A percentile compares a stretch with the other conserved stretches of the same genome.
Evolutionary conservation across 2,888 invertebrate genomes (phyloP).

Genomic region (Tenthredo distinguenda): DNA sequence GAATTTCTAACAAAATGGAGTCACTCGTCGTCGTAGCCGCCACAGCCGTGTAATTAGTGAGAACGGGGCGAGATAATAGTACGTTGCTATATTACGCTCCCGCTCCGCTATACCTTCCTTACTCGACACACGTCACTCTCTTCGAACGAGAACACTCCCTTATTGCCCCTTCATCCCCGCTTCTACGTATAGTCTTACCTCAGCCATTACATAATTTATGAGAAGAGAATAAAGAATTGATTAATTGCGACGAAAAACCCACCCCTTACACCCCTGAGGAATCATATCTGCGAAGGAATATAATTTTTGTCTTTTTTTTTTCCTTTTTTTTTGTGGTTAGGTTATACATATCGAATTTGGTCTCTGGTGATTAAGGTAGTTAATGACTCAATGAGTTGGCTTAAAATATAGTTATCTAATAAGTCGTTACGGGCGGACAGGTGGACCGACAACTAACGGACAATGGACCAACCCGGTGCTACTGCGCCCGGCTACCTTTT

Average conservation of each 20-base stretch:
- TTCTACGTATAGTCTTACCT: background rate
- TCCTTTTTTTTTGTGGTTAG: background rate
- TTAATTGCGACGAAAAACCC: background rate
- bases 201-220: background rate
- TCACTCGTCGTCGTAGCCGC: slow-evolving; percentile 34
- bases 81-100: slow-evolving; percentile 34
- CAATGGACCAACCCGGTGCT: slow-evolving; percentile 27
- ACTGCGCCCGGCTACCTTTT: slow-evolving; percentile 58
- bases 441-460: slow-evolving; percentile 46
- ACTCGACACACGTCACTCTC: slow-evolving; percentile 41
- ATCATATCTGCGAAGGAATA: background rate
- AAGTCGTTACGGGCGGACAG: slow-evolving; percentile 50
- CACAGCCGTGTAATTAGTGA: slow-evolving; percentile 44
- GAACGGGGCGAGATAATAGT: slow-evolving; percentile 41
- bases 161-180: background rate
- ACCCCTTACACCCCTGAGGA: background rate
- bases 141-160: slow-evolving; percentile 6
- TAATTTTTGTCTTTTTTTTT: background rate
- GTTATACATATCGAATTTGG: background rate
- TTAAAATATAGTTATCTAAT: slow-evolving; percentile 32
- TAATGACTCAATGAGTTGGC: slow-evolving; percentile 10
- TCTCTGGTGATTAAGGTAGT: background rate
- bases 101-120: background rate
- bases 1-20: slow-evolving; percentile 47
- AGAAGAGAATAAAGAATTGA: background rate